These are phyloP conservation scores for Amyelois transitella DNA, from an alignment of 1,140 invertebrate species.

Conservation along the genomic window DNA sequence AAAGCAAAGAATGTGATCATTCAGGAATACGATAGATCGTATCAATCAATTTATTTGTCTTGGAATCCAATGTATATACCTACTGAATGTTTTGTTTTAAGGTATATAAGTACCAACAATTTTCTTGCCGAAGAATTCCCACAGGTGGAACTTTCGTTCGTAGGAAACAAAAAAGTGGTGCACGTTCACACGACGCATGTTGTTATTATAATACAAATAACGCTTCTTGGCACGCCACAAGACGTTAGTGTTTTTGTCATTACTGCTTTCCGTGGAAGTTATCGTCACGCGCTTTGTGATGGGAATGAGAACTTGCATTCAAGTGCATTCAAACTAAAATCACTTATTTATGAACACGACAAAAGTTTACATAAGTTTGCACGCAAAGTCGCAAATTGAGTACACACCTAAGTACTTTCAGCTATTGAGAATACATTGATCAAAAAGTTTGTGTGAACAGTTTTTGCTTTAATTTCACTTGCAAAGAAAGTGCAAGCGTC, in stretches of 20 bases:
- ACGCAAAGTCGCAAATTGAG: too few relatives aligned
- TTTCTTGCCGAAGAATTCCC: conserved; percentile 56
- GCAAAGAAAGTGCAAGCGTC: conserved; percentile 10
- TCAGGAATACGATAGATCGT: too few relatives aligned
- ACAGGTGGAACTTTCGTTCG: conserved; percentile 69
- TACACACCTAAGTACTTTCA: neutral
- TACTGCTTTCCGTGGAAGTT: conserved; percentile 33
- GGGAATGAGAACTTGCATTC: conserved; percentile 33
- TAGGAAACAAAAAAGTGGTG: conserved; percentile 54
- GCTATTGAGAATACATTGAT: neutral
- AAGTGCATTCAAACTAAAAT: conserved; percentile 12
- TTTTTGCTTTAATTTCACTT: conserved; percentile 1
- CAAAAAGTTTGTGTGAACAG: too few relatives aligned
- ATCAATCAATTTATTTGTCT: too few relatives aligned
- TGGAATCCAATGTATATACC: too few relatives aligned
- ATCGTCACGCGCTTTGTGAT: conserved; percentile 25
- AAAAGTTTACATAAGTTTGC: neutral
- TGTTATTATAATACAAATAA: conserved; percentile 34
- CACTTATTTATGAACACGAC: neutral
- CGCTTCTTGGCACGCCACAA: conserved; percentile 8
- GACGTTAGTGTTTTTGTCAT: conserved; percentile 19
- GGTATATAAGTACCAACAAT: too few relatives aligned
- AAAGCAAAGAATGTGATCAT: too few relatives aligned
- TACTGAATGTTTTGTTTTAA: too few relatives aligned
- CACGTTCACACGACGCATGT: conserved; percentile 50